phyloP scores from a whole-genome alignment of 1,140 invertebrate genomes.

The Phortica variegata region DNA sequence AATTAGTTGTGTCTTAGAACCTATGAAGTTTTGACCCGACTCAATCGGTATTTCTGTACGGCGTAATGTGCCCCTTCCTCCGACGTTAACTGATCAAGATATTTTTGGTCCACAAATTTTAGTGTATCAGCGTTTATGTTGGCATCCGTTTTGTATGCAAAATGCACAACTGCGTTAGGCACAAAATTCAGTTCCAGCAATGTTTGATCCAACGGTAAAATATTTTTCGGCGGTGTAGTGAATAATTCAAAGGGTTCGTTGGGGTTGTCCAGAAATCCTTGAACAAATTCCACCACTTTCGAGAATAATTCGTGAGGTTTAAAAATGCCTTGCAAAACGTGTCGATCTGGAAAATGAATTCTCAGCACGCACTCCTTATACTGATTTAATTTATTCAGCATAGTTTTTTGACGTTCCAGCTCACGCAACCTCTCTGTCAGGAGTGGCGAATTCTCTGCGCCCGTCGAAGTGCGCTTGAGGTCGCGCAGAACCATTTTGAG shows the following conservation, averaged over 20 bases:
- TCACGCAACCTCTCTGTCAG: conserved; percentile 66
- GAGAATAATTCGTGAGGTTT: conserved; percentile 68
- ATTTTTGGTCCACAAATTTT: conserved; percentile 30
- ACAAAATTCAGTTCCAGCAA: conserved; percentile 71
- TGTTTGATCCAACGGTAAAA: conserved; percentile 61
- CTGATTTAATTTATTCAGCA: conserved; percentile 62
- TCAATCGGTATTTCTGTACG: conserved; percentile 38
- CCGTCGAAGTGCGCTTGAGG: conserved; percentile 64
- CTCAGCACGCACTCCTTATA: conserved; percentile 75
- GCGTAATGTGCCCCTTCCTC: conserved; percentile 42
- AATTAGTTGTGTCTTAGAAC: too few relatives aligned
- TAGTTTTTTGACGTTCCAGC: conserved; percentile 64
- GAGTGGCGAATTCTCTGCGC: conserved; percentile 68
- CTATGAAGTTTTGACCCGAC: conserved; percentile 1
- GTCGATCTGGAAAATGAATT: conserved; percentile 77
- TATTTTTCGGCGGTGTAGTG: conserved; percentile 72
- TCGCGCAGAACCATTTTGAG: conserved; percentile 71
- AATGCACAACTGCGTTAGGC: conserved; percentile 75
- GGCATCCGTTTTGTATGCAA: conserved; percentile 58
- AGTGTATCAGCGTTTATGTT: conserved; percentile 18
- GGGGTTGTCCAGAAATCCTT: conserved; percentile 64
- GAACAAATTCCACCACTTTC: conserved; percentile 70
- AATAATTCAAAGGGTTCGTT: conserved; percentile 71
- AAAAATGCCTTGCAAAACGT: conserved; percentile 79
- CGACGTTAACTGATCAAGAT: conserved; percentile 29